Conservation (phyloP, 2,797 vertebrate species). For the Tenualosa ilisha region DNA sequence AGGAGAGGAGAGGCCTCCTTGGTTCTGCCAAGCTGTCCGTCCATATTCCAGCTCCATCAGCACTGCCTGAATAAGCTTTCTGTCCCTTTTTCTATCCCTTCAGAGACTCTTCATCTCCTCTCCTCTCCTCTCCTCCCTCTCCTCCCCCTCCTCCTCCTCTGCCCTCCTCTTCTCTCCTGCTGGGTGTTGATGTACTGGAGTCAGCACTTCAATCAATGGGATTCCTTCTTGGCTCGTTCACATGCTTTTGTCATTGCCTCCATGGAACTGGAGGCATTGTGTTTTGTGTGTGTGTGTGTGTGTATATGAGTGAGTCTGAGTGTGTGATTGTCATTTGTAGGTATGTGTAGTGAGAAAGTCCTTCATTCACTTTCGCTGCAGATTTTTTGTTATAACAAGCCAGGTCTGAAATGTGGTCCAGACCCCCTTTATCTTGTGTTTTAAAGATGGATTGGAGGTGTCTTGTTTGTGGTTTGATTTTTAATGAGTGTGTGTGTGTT, state of each 20-base stretch:
- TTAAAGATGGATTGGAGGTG: not conserved
- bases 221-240: not conserved
- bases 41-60: not conserved
- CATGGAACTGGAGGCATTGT: not conserved
- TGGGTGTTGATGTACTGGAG: not conserved
- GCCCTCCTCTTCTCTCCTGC: not conserved
- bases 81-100: not conserved
- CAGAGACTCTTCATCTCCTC: not conserved
- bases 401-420: not conserved
- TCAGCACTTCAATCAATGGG: slow-evolving; percentile 13
- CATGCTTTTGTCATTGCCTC: not conserved
- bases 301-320: not conserved
- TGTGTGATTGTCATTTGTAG: not conserved
- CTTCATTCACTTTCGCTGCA: no score
- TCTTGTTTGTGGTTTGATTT: not conserved
- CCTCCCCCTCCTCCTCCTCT: no score
- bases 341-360: not conserved
- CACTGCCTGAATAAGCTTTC: not conserved
- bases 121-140: not conserved
- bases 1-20: not conserved
- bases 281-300: not conserved
- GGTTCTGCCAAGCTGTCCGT: not conserved
- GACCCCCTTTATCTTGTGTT: no score
- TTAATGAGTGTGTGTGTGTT: not conserved
- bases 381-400: not conserved